Evolutionary conservation across 2,888 invertebrate genomes (phyloP).

Genomic region (Trypoxylon attenuatum): DNA sequence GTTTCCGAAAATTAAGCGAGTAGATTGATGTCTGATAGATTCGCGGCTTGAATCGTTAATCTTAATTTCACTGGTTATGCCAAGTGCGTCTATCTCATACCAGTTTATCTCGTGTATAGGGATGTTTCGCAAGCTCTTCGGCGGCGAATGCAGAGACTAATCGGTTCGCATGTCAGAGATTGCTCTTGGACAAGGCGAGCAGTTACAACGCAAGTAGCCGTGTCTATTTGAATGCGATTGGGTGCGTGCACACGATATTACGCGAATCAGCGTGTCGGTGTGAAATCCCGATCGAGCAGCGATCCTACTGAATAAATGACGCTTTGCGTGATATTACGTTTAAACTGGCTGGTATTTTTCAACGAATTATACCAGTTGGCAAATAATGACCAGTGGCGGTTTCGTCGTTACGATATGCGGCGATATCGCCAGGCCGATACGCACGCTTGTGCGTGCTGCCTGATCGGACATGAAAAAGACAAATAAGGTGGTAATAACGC

Average conservation of each 20-base stretch:
- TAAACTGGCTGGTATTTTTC: too few species aligned
- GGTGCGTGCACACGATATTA: not conserved
- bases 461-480: constrained; percentile 43
- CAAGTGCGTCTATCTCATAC: not conserved
- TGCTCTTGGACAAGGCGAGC: not conserved
- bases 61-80: not conserved
- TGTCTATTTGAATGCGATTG: not conserved
- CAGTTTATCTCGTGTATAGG: not conserved
- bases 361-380: constrained; percentile 20
- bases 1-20: not conserved
- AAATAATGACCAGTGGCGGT: constrained; percentile 38
- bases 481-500: constrained; percentile 48
- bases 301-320: too few species aligned
- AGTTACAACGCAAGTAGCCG: not conserved
- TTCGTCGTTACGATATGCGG: constrained; percentile 20
- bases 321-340: too few species aligned
- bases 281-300: too few species aligned
- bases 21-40: not conserved
- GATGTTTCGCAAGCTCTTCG: not conserved
- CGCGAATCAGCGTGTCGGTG: not conserved
- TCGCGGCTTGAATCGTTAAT: not conserved
- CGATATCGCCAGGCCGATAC: constrained; percentile 20
- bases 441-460: constrained; percentile 30
- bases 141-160: too few species aligned
- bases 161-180: not conserved